Base-by-base conservation (phyloP, 2,797 vertebrate species). In the Trachops cirrhosus region DNA sequence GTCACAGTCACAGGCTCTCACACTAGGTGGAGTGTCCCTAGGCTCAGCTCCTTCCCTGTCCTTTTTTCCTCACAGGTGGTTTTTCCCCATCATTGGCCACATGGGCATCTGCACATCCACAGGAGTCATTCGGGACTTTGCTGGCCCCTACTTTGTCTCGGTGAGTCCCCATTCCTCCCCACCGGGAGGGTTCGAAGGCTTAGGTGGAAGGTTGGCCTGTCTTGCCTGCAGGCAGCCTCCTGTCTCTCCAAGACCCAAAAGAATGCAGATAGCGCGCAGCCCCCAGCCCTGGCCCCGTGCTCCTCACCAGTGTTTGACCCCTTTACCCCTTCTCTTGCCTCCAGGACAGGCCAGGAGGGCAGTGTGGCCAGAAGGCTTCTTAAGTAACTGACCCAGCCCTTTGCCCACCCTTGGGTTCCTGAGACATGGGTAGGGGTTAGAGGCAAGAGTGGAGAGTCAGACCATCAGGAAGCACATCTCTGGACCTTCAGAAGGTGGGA, bases 71-170 rank as follows among this genome's bases (percentile, higher is more conserved):
- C n/a, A 48, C 97, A 99, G 99, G 96, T 99, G 99, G 99, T 98
- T 99, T 86, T 98, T 99, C 86, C 99, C 99, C 0, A 99, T 99
- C 97, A 99, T 99, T 0, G 99, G 99, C 89, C 99, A 99, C 98
- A 99, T 99, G 99, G 99, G 99, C 0, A 99, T 99, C 95, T 99
- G 99, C 98, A 99, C 99, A 0, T 99, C 99, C 6, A 95, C 99
- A 0, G 99, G 99, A 88, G 97, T 99, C 97, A 99, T 99, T 83
- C 98, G 99, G 67, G 99, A 99, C 97, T 99, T 99, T 2, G 99
- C 99, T 0, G 99, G 99, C 84, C 99, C 99, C 0, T 99, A 99
- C 96, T 99, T 99, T 59, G 99, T 99, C 80, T 99, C 99, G 6
- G 99, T 99, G 95, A 99, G 99, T 99, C 79, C 80, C 54, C 7